Conservation (phyloP, 2,797 vertebrate species). For the Spheniscus humboldti region DNA sequence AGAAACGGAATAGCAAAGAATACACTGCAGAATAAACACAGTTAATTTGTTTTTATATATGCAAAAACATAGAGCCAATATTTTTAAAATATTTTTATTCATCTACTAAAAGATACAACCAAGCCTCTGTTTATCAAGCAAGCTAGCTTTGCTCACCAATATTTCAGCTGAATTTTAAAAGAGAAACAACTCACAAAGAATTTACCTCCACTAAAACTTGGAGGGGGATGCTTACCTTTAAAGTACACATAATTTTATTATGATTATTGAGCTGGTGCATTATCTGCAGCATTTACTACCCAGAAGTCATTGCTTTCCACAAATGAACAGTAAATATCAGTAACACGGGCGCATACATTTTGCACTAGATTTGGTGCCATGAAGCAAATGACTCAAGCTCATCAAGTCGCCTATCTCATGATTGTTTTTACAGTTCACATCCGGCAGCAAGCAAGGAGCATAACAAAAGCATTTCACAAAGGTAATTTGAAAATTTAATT, state of each 20-base stretch:
- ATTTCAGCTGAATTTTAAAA: not conserved
- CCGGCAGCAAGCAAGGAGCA: conserved; percentile 5
- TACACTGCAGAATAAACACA: not conserved
- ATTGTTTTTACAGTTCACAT: not conserved
- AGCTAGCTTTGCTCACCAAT: not conserved
- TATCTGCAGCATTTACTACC: not conserved
- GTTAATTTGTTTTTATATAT: not conserved
- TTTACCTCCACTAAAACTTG: not conserved
- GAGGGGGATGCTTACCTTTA: not conserved
- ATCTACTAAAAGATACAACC: not conserved
- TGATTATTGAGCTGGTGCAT: not conserved
- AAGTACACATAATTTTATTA: not conserved
- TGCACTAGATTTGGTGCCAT: not conserved
- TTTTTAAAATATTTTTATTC: not conserved
- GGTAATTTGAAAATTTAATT: conserved; percentile 28
- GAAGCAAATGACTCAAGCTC: not conserved
- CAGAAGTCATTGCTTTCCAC: not conserved
- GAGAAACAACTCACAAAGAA: not conserved
- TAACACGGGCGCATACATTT: accelerated
- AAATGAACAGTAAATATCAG: not conserved
- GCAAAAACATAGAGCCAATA: not conserved
- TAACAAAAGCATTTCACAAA: not conserved
- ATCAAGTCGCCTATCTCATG: not conserved
- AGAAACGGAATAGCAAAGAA: not conserved
- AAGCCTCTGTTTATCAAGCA: not conserved